A percentile compares a stretch with the other conserved stretches of the same genome.
phyloP scores from a whole-genome alignment of 1,140 invertebrate species.

The Pogonomyrmex californicus region DNA sequence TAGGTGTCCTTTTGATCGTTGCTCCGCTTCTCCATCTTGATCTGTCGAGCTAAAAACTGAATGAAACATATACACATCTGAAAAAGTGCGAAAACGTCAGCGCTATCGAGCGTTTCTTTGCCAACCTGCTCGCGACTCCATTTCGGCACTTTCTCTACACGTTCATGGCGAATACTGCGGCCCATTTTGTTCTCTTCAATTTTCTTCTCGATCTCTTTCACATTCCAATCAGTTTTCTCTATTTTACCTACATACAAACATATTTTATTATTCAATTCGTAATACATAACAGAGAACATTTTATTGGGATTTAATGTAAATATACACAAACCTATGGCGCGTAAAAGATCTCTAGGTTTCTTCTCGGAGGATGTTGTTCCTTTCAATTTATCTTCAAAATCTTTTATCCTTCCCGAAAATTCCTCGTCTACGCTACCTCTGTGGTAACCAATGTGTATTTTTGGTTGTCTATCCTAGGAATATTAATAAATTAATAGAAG shows the following conservation, averaged over 20 bases:
- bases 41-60: conserved; percentile 93
- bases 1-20: conserved; percentile 88
- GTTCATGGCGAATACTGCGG: conserved; percentile 88
- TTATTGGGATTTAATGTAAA: conserved; percentile 12
- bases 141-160: conserved; percentile 94
- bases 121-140: conserved; percentile 94
- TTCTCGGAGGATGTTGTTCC: conserved; percentile 89
- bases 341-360: conserved; percentile 94
- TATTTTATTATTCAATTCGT: conserved; percentile 26
- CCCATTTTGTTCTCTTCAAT: conserved; percentile 94
- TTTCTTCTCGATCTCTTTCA: conserved; percentile 96
- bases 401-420: conserved; percentile 91
- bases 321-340: conserved; percentile 90
- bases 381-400: conserved; percentile 90
- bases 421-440: conserved; percentile 89
- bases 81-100: conserved; percentile 69
- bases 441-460: conserved; percentile 88
- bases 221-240: conserved; percentile 96
- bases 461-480: conserved; percentile 90
- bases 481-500: conserved; percentile 52
- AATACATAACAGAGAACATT: conserved; percentile 3
- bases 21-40: conserved; percentile 91
- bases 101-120: conserved; percentile 84
- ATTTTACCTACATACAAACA: conserved; percentile 90
- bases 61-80: conserved; percentile 82